Percentiles rank a stretch among this genome's conserved stretches.
Conservation (phyloP, 2,888 invertebrate genomes). For the Digitonthophagus gazella region DNA sequence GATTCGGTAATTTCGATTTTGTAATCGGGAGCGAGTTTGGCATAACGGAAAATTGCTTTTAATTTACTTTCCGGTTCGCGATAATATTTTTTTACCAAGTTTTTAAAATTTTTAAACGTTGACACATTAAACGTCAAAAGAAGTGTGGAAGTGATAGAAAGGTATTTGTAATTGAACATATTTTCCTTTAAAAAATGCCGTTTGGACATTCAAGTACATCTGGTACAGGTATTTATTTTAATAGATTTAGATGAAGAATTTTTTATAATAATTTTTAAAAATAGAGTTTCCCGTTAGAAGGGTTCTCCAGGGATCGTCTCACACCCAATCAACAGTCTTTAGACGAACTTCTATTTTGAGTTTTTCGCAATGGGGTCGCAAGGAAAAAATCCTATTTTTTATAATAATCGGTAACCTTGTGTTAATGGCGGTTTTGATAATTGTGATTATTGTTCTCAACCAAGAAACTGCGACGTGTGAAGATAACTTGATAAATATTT, state of each 20-base stretch:
- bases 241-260: neutral
- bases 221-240: too few relatives aligned
- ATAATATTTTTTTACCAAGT: neutral
- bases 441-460: neutral
- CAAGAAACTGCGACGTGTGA: neutral
- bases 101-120: neutral
- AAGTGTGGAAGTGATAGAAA: too few relatives aligned
- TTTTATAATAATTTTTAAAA: neutral
- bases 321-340: slow-evolving; percentile 15
- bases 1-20: neutral
- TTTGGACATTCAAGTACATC: too few relatives aligned
- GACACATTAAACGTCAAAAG: neutral
- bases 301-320: neutral
- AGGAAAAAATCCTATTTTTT: neutral
- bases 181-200: too few relatives aligned
- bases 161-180: too few relatives aligned
- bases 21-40: neutral
- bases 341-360: slow-evolving; percentile 9
- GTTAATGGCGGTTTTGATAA: neutral
- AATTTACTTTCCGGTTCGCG: neutral
- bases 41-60: neutral
- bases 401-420: neutral
- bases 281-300: neutral
- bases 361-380: neutral
- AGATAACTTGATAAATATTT: neutral